Evolutionary conservation across 2,113 vertebrate genomes (phyloP).

Genomic region (Galemys pyrenaicus): DNA sequence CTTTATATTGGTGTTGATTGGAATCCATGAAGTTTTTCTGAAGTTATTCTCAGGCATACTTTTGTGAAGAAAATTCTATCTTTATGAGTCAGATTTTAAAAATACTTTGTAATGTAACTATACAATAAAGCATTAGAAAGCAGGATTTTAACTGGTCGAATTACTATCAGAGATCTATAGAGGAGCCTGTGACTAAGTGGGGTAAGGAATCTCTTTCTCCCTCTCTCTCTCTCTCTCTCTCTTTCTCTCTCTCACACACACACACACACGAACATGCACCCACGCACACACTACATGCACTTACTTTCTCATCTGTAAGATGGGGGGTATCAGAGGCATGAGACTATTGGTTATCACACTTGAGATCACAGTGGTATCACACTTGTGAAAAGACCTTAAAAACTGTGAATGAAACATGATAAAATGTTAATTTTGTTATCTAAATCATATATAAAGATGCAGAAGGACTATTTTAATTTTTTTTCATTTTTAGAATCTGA

Average conservation of each 20-base stretch:
- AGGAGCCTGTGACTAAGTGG: not conserved
- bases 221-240: too few relatives aligned
- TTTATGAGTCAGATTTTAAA: not conserved
- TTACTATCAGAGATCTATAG: not conserved
- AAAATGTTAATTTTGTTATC: conserved; percentile 13
- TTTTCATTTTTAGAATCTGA: not conserved
- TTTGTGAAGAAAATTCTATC: not conserved
- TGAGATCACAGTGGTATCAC: not conserved
- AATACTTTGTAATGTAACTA: not conserved
- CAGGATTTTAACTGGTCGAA: not conserved
- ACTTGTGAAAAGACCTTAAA: not conserved
- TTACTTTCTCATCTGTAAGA: conserved; percentile 25
- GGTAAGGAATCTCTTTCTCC: not conserved
- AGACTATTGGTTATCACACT: not conserved
- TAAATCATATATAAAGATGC: not conserved
- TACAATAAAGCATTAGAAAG: not conserved
- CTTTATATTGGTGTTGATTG: not conserved
- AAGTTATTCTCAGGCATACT: not conserved
- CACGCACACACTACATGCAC: fast-evolving
- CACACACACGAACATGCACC: not conserved
- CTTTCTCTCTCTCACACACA: too few relatives aligned
- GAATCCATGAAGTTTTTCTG: not conserved
- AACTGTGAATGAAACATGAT: not conserved
- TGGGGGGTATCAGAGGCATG: not conserved
- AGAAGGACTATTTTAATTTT: not conserved